These are phyloP conservation scores for Xenops minutus DNA, from an alignment of 2,797 vertebrate species.

Conservation along the genomic window DNA sequence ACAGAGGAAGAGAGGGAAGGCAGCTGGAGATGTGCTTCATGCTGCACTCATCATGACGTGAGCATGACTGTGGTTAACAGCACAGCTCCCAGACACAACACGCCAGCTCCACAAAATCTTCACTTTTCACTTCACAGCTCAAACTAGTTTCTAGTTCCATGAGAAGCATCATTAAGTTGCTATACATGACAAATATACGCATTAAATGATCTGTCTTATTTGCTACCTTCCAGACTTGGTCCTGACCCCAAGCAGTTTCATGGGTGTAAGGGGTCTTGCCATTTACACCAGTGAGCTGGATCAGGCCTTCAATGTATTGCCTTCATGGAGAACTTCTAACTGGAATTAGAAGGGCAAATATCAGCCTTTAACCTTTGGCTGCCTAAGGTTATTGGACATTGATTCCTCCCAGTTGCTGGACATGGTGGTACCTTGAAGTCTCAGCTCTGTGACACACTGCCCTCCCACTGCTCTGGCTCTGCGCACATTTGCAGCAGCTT, in stretches of 20 bases:
- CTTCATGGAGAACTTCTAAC: background rate
- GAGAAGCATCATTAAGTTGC: background rate
- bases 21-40: background rate
- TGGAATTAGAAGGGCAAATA: background rate
- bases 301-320: background rate
- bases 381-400: accelerated
- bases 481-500: background rate
- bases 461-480: background rate
- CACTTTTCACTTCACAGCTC: background rate
- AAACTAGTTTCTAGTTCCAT: background rate
- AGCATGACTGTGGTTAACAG: background rate
- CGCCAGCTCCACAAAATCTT: background rate
- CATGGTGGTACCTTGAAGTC: background rate
- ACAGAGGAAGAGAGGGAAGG: background rate
- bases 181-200: background rate
- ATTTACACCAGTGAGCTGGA: background rate
- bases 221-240: background rate
- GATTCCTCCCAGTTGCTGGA: background rate
- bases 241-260: background rate
- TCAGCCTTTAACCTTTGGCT: background rate
- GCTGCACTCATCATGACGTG: background rate
- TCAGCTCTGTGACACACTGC: background rate
- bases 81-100: background rate
- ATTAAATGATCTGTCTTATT: background rate
- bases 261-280: background rate